Percentiles rank a stretch among this genome's conserved stretches.
These are phyloP conservation scores for Dascyllus trimaculatus DNA, from an alignment of 2,113 vertebrate species.

Conservation along the genomic window DNA sequence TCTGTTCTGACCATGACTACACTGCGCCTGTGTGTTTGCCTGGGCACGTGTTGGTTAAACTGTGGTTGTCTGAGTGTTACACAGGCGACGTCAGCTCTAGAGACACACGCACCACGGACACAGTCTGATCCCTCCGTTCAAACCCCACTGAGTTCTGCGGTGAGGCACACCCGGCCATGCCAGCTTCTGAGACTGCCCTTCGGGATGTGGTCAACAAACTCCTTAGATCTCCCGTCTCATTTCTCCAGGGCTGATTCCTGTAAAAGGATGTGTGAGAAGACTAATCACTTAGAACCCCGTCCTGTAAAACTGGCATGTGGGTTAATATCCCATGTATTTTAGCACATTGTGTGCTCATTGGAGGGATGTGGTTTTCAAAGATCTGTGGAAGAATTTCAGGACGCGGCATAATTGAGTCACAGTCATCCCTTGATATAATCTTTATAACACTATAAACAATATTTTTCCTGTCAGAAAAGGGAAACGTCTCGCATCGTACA, in stretches of 20 bases:
- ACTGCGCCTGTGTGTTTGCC: conserved; percentile 62
- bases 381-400: conserved; percentile 55
- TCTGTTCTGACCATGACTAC: conserved; percentile 36
- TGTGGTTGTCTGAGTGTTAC: conserved; percentile 72
- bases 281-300: conserved; percentile 65
- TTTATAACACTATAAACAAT: conserved; percentile 66
- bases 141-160: conserved; percentile 48
- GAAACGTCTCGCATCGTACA: conserved; percentile 36
- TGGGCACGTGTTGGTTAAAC: conserved; percentile 65
- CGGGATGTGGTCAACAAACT: conserved; percentile 73
- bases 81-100: conserved; percentile 51
- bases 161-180: conserved; percentile 37
- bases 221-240: conserved; percentile 49
- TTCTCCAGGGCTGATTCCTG: conserved; percentile 60
- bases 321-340: conserved; percentile 63
- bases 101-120: conserved; percentile 30
- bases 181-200: conserved; percentile 55
- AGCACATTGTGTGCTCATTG: conserved; percentile 51
- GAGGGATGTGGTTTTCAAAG: conserved; percentile 68
- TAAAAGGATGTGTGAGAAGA: conserved; percentile 70
- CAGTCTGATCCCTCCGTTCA: conserved; percentile 48
- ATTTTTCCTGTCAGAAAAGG: conserved; percentile 59
- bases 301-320: conserved; percentile 67
- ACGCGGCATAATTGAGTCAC: conserved; percentile 55
- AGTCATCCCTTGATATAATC: conserved; percentile 60